Base-by-base conservation (phyloP, 2,113 vertebrate genomes). In the Bos javanicus region DNA sequence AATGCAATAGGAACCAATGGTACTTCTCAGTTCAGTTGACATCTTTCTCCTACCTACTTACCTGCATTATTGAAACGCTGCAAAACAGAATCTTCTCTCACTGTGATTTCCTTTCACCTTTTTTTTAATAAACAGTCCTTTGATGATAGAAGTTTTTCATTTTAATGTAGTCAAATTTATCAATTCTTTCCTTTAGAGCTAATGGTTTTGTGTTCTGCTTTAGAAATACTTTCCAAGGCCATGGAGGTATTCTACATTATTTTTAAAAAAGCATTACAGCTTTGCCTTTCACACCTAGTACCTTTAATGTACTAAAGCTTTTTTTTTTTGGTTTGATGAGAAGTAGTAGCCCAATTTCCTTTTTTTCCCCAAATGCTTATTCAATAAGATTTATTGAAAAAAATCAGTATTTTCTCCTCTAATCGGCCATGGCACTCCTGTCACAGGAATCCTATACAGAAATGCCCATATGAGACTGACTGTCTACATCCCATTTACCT, bases 101-200 rank as follows among this genome's bases (percentile, higher is more conserved):
- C 46, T 50, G 1, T 33, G 76, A 71, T 76, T 74, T 90, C 50
- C 46, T 95, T 93, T 57, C 36, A 71, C 30, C 6, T 39, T 83
- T 87, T 80, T 56, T 59, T 13, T 67, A 71, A 82, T 48, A 12
- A 81, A 85, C 25, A 9, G 5, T 28, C 33, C 82, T 98, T 92
- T 83, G 56, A 80, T 59, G n/a, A 96, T 1, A 92, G 33, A 84
- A 86, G 56, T 87, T 96, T 84, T 97, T 93, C n/a, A 97, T 92
- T 81, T 96, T 92, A 94, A 50, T 90, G 36, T 30, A 84, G 16
- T 90, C 36, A 87, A 82, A 74, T 82, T 28, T 43, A 59, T 60
- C 36, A 83, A 3, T 76, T 12, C 39, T 89, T 89, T 74, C 46
- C 48, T 92, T 95, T 95, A n/a, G 6, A 91, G 46, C 48, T 92